These are phyloP conservation scores for Elgaria multicarinata DNA, from an alignment of 2,113 vertebrate genomes.

Conservation along the genomic window DNA sequence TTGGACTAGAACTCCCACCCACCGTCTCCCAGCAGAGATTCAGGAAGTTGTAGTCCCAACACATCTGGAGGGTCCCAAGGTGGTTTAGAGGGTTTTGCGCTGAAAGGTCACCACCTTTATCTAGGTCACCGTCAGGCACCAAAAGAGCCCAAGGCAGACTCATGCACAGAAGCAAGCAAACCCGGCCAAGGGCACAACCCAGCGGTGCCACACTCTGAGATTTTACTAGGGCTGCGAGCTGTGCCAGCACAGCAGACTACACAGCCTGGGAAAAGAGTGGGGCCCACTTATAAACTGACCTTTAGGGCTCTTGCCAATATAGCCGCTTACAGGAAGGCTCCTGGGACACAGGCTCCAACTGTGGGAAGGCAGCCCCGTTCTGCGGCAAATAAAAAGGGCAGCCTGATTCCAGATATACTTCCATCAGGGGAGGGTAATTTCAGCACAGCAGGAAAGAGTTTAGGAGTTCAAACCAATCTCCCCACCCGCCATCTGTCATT, in stretches of 20 bases:
- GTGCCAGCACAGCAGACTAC: not conserved
- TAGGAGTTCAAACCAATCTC: not conserved
- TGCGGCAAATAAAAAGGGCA: not conserved
- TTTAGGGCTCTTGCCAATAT: not conserved
- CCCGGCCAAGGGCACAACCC: not conserved
- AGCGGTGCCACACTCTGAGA: fast-evolving
- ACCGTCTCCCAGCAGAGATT: too few species aligned
- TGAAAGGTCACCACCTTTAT: not conserved
- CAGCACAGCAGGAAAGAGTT: not conserved
- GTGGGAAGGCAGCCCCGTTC: conserved; percentile 8
- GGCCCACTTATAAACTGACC: not conserved
- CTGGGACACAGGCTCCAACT: conserved; percentile 12
- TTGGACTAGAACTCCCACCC: too few species aligned
- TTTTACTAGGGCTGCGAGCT: not conserved
- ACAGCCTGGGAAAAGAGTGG: conserved; percentile 8
- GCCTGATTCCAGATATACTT: not conserved
- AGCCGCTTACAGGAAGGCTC: not conserved
- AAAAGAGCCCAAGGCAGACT: not conserved
- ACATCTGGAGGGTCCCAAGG: too few species aligned
- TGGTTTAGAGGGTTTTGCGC: not conserved
- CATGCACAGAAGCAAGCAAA: not conserved
- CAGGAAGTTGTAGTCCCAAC: too few species aligned
- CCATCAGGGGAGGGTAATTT: not conserved
- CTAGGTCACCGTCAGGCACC: not conserved
- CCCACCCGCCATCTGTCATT: not conserved